Evolutionary conservation across 2,888 invertebrate genomes (phyloP).

Genomic region (Gryllus longicercus): DNA sequence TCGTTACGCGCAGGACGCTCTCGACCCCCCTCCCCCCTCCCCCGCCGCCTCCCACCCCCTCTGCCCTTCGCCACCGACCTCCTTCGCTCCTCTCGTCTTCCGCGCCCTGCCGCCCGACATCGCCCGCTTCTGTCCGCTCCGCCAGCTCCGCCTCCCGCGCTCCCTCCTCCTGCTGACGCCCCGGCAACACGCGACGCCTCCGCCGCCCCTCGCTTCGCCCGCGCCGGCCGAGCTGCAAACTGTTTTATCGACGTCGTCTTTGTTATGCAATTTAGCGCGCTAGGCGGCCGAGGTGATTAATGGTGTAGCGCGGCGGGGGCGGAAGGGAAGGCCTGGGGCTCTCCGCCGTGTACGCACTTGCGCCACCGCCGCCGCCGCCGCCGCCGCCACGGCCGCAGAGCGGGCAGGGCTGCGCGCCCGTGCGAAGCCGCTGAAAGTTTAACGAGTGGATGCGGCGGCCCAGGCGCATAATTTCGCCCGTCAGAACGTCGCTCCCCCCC

Average conservation of each 20-base stretch:
- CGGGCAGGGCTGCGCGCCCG: neutral
- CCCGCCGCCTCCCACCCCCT: too few species aligned
- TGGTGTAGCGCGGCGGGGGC: neutral
- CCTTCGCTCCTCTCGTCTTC: too few species aligned
- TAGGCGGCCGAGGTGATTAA: constrained; percentile 4
- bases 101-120: too few species aligned
- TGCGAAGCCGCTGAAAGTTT: neutral
- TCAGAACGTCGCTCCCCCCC: too few species aligned
- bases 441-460: too few species aligned
- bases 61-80: too few species aligned
- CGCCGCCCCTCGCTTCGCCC: neutral
- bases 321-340: neutral
- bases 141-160: too few species aligned
- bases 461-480: too few species aligned
- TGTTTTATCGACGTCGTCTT: constrained; percentile 7
- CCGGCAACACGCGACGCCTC: neutral
- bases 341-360: neutral
- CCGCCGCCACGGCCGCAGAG: neutral
- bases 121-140: too few species aligned
- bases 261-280: constrained; percentile 17
- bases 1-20: too few species aligned
- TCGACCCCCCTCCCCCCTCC: too few species aligned
- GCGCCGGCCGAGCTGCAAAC: neutral
- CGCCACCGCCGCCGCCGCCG: neutral
- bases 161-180: neutral